phyloP scores from a whole-genome alignment of 2,113 vertebrate species.

The Serranochromis macrocephalus region DNA sequence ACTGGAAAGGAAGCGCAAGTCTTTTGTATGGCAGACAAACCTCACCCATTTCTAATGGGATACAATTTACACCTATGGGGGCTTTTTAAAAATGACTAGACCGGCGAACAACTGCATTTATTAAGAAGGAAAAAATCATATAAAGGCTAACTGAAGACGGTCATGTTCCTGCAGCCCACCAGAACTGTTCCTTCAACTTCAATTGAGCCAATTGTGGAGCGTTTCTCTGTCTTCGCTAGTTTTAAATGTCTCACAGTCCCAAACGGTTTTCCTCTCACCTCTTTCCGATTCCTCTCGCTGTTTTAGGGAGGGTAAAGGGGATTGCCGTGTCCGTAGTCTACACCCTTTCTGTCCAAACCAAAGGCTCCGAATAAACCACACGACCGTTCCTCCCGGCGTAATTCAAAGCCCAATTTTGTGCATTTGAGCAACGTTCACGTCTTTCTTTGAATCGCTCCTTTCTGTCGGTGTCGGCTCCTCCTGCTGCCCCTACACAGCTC shows the following conservation, averaged over 20 bases:
- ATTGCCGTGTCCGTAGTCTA: conserved; percentile 12
- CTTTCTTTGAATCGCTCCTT: conserved; percentile 43
- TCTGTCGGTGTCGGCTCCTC: conserved; percentile 55
- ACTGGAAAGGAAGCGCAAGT: conserved; percentile 8
- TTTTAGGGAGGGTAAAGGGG: background rate
- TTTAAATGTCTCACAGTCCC: conserved; percentile 16
- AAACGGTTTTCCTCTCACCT: conserved; percentile 53
- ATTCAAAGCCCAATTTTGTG: background rate
- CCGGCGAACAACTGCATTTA: background rate
- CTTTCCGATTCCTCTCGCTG: conserved; percentile 8
- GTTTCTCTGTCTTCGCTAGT: conserved; percentile 14
- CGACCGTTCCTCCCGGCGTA: background rate
- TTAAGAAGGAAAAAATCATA: background rate
- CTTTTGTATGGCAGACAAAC: conserved; percentile 51
- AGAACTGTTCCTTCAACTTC: conserved; percentile 40
- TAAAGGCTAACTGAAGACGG: background rate
- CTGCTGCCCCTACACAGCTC: conserved; percentile 58
- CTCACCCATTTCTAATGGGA: conserved; percentile 49
- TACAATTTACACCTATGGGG: conserved; percentile 29
- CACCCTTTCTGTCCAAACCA: background rate
- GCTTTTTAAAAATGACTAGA: background rate
- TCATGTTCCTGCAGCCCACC: background rate
- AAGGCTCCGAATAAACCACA: background rate
- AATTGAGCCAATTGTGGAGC: conserved; percentile 15
- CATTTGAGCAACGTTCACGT: conserved; percentile 5